Conservation (phyloP, 2,888 invertebrate species). For the Cerceris rybyensis region DNA sequence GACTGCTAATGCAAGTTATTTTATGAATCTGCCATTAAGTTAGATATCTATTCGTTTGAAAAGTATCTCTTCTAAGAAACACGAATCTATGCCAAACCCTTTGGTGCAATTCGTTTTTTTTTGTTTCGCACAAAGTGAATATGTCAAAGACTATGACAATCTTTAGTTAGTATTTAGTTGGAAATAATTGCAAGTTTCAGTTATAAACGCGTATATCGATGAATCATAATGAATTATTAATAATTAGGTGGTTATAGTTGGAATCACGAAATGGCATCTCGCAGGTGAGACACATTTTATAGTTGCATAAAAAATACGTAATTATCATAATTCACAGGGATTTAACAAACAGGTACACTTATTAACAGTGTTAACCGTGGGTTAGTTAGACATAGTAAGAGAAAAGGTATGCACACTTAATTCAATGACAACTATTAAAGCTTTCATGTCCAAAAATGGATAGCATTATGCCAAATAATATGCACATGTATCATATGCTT, state of each 20-base stretch:
- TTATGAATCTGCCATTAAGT: slow-evolving; percentile 33
- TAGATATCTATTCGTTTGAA: neutral
- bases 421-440: slow-evolving; percentile 25
- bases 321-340: slow-evolving; percentile 73
- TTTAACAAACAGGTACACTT: slow-evolving; percentile 60
- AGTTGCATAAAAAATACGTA: slow-evolving; percentile 63
- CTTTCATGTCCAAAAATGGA: slow-evolving; percentile 38
- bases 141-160: slow-evolving; percentile 59
- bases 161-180: slow-evolving; percentile 43
- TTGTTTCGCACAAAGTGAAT: slow-evolving; percentile 53
- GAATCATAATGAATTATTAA: slow-evolving; percentile 72
- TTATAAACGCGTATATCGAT: slow-evolving; percentile 40
- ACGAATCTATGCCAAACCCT: slow-evolving; percentile 45
- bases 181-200: slow-evolving; percentile 31
- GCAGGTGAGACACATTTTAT: slow-evolving; percentile 78
- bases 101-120: slow-evolving; percentile 40
- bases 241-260: slow-evolving; percentile 71
- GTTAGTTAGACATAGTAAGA: slow-evolving; percentile 58
- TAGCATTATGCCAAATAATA: slow-evolving; percentile 20
- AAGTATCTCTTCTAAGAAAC: slow-evolving; percentile 26
- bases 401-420: slow-evolving; percentile 60
- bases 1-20: neutral
- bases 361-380: slow-evolving; percentile 56
- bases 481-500: slow-evolving; percentile 4
- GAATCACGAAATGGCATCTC: slow-evolving; percentile 80